Evolutionary conservation across 2,113 vertebrate genomes (phyloP).

Genomic region (Electrona antarctica): DNA sequence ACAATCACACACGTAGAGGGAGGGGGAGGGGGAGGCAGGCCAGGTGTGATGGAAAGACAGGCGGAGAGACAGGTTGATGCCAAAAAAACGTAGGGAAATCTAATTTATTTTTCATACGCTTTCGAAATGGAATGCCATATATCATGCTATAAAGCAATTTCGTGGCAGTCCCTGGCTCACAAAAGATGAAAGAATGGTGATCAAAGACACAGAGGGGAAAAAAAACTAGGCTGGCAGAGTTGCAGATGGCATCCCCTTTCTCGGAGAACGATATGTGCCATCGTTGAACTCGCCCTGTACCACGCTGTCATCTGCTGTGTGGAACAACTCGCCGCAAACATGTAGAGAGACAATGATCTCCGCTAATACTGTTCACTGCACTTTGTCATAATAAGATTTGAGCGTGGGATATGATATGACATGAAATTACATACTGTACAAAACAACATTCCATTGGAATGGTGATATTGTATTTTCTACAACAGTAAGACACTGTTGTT

Average conservation of each 20-base stretch:
- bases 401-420: neutral
- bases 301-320: slow-evolving; percentile 32
- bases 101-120: slow-evolving; percentile 78
- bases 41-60: slow-evolving; percentile 51
- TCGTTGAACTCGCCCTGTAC: slow-evolving; percentile 54
- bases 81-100: slow-evolving; percentile 70
- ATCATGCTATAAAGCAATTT: slow-evolving; percentile 70
- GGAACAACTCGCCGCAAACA: slow-evolving; percentile 37
- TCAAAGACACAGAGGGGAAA: slow-evolving; percentile 63
- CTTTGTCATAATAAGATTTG: neutral
- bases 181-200: slow-evolving; percentile 74
- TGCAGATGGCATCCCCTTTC: slow-evolving; percentile 48
- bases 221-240: slow-evolving; percentile 54
- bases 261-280: slow-evolving; percentile 65
- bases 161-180: slow-evolving; percentile 47
- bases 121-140: slow-evolving; percentile 70
- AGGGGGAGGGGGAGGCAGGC: slow-evolving; percentile 27
- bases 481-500: neutral
- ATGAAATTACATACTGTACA: neutral
- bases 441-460: neutral
- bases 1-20: slow-evolving; percentile 18
- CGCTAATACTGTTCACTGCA: neutral
- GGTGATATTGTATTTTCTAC: neutral
- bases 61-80: slow-evolving; percentile 47
- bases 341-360: slow-evolving; percentile 1